These are phyloP conservation scores for Tokudaia tokunoshimensis DNA, from an alignment of 2,797 vertebrate species.

Conservation along the genomic window DNA sequence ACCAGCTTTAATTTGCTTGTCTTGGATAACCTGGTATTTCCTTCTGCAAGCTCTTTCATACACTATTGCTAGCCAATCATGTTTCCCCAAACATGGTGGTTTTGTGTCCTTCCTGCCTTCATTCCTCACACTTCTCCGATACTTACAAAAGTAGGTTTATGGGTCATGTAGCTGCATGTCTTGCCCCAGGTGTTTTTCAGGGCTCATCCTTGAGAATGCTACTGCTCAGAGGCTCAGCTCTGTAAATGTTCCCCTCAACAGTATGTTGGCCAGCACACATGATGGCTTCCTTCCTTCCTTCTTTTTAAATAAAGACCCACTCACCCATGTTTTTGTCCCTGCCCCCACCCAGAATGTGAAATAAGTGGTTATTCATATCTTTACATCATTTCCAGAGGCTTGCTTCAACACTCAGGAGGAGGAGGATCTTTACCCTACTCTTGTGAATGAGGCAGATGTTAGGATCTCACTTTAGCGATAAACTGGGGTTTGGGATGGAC, in stretches of 20 bases:
- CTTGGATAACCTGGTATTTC: not conserved
- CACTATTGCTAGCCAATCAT: not conserved
- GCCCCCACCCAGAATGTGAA: not conserved
- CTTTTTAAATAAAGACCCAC: not conserved
- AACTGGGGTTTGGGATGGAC: not conserved
- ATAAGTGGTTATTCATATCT: not conserved
- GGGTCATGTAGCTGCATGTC: not conserved
- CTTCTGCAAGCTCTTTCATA: not conserved
- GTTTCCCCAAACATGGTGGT: conserved; percentile 1
- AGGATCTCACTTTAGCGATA: not conserved
- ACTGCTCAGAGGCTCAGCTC: not conserved
- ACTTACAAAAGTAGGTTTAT: conserved; percentile 19
- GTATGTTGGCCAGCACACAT: accelerated
- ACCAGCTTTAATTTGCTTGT: not conserved
- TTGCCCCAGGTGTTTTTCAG: not conserved
- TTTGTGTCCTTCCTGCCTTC: conserved; percentile 6
- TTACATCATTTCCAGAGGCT: not conserved
- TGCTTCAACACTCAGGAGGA: not conserved
- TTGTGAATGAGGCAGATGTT: not conserved
- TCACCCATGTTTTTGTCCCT: not conserved
- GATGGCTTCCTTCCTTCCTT: not conserved
- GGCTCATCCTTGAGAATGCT: not conserved
- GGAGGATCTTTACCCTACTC: not conserved
- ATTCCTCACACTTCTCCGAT: not conserved
- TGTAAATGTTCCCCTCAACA: not conserved